Evolutionary conservation across 2,888 invertebrate genomes (phyloP).

Genomic region (Drosophila villosipedis): DNA sequence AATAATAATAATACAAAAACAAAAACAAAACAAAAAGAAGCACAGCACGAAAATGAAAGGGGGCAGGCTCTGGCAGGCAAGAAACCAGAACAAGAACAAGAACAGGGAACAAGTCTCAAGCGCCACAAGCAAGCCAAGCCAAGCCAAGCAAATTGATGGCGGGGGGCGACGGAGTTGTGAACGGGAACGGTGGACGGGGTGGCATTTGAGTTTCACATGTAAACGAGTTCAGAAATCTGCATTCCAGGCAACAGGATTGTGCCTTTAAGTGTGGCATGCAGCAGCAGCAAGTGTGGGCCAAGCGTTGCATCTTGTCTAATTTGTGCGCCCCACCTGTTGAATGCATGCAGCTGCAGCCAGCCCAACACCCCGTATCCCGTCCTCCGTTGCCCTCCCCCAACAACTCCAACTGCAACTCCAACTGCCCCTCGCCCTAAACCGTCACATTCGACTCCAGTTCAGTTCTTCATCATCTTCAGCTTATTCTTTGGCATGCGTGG

Average conservation of each 20-base stretch:
- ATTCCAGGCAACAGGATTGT: slow-evolving; percentile 73
- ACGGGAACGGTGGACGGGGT: not conserved
- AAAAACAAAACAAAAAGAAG: not conserved
- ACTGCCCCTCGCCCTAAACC: not conserved
- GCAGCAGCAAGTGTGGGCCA: slow-evolving; percentile 31
- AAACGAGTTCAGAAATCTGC: slow-evolving; percentile 76
- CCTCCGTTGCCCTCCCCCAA: no score
- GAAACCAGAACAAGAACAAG: slow-evolving; percentile 23
- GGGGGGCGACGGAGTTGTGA: not conserved
- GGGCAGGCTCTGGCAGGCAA: not conserved
- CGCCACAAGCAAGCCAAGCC: slow-evolving; percentile 13
- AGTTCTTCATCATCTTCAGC: not conserved
- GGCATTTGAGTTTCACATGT: slow-evolving; percentile 53
- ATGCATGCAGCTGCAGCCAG: slow-evolving; percentile 27
- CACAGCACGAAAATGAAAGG: not conserved
- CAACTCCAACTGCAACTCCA: not conserved
- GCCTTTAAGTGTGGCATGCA: slow-evolving; percentile 29
- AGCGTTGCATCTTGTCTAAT: slow-evolving; percentile 20
- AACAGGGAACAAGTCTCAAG: slow-evolving; percentile 36
- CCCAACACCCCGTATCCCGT: not conserved
- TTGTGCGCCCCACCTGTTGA: slow-evolving; percentile 59
- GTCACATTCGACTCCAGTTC: not conserved
- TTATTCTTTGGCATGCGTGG: slow-evolving; percentile 42
- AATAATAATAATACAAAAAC: not conserved
- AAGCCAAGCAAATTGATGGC: not conserved